Base-by-base conservation (phyloP, 2,113 vertebrate species). In the Myxocyprinus asiaticus region DNA sequence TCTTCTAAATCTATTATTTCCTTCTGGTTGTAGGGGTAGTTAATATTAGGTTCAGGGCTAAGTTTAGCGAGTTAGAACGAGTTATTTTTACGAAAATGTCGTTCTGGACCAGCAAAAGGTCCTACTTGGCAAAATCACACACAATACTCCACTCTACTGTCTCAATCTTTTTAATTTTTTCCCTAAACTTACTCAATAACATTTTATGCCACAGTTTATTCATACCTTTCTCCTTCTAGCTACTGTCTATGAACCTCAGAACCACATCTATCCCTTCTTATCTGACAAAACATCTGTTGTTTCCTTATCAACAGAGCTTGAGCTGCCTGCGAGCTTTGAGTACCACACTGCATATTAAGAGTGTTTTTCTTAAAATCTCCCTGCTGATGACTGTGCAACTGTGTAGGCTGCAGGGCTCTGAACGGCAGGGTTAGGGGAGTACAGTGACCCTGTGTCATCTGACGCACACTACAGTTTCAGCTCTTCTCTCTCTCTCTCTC, bases 391-490 rank as follows among this genome's bases (percentile, higher is more conserved):
- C 56, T 53, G 14, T 56, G 69, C 66, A 61, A 65, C 10, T 14
- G 47, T 11, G 67, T 65, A 55, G 69, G 62, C 51, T 45, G 12
- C 48, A 15, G 42, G 69, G 7, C 12, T 69, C 45, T 53, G 58
- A 64, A 63, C 44, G 22, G 4, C 48, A 56, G 72, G 64, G 62
- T 67, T 65, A 59, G 62, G 17, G 9, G 64, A 67, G 63, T 59
- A 45, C 48, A 67, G 53, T 75, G 78, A 67, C 70, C 65, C 77
- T 5, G 47, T 58, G 4, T 14, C 12, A 15, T 79, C 80, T 76
- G 67, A 66, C 17, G 43, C 17, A 8, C n/a, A 64, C 17, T 33
- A 9, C 9, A 48, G n/a, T 33, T 33, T 33, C 53, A 44, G 12
- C 9, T 45, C 59, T 80, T 9, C 44, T 48, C 44, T 76, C 14